These are phyloP conservation scores for Acrobasis repandana DNA, from an alignment of 2,888 invertebrate species.

Conservation along the genomic window DNA sequence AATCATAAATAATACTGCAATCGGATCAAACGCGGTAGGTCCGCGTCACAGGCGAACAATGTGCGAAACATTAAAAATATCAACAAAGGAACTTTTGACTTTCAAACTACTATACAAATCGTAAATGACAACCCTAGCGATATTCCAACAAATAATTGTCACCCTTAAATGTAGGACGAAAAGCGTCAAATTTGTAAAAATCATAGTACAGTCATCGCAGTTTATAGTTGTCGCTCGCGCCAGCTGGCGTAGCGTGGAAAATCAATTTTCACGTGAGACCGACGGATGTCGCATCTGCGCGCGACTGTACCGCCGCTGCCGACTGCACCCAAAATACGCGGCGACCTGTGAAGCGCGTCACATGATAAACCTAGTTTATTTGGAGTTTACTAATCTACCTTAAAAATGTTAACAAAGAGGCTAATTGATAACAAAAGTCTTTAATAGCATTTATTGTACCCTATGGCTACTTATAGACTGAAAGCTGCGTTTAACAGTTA, in stretches of 20 bases:
- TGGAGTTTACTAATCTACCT: neutral
- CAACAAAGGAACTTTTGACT: slow-evolving; percentile 82
- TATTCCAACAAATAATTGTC: slow-evolving; percentile 33
- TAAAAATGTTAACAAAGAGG: too few species aligned
- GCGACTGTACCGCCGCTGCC: slow-evolving; percentile 57
- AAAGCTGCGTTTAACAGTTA: neutral
- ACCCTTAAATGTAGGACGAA: slow-evolving; percentile 40
- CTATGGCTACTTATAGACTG: neutral
- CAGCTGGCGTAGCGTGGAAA: slow-evolving; percentile 82
- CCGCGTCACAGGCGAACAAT: slow-evolving; percentile 65
- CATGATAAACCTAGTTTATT: slow-evolving; percentile 2
- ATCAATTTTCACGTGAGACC: slow-evolving; percentile 81
- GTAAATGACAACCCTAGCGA: slow-evolving; percentile 31
- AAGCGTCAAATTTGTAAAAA: slow-evolving; percentile 30
- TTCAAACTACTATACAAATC: slow-evolving; percentile 70
- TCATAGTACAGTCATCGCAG: slow-evolving; percentile 38
- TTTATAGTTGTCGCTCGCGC: slow-evolving; percentile 72
- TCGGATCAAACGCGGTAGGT: slow-evolving; percentile 80
- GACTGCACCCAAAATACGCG: slow-evolving; percentile 66
- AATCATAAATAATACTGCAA: slow-evolving; percentile 79
- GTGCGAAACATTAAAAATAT: slow-evolving; percentile 83
- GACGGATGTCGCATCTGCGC: slow-evolving; percentile 80
- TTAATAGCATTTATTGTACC: neutral
- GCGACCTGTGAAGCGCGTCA: slow-evolving; percentile 10
- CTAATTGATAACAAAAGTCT: too few species aligned